Percentiles rank a stretch among this genome's conserved stretches.
Conservation (phyloP, 2,888 invertebrate species). For the Campopleginae sp. region DNA sequence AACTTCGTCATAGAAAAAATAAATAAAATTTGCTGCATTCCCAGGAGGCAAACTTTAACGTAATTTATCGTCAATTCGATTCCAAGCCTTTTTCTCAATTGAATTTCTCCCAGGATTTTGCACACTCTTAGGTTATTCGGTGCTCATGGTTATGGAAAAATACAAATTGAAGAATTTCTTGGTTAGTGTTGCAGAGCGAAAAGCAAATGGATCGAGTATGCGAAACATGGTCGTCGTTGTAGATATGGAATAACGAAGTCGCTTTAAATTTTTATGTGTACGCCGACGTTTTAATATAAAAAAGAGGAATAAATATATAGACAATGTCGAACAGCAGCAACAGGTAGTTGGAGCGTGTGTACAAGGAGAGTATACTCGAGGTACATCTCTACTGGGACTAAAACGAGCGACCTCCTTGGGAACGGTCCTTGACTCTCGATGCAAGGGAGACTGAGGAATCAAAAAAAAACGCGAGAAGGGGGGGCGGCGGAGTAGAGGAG, state of each 20-base stretch:
- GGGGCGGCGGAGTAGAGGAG: constrained; percentile 61
- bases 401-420: constrained; percentile 84
- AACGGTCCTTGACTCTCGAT: constrained; percentile 84
- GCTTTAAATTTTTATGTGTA: constrained; percentile 8
- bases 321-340: constrained; percentile 20
- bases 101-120: no score
- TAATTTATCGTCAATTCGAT: no score
- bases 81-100: no score
- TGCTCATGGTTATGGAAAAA: no score
- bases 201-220: constrained; percentile 7
- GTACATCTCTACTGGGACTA: constrained; percentile 69
- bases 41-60: no score
- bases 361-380: constrained; percentile 35
- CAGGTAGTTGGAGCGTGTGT: constrained; percentile 22
- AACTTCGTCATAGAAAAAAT: no score
- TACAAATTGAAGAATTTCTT: neutral
- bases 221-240: constrained; percentile 24
- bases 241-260: constrained; percentile 32
- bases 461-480: constrained; percentile 59
- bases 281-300: neutral
- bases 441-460: constrained; percentile 70
- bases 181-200: constrained; percentile 14
- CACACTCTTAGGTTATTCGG: no score
- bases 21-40: no score
- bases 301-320: constrained; percentile 12